Evolutionary conservation across 1,140 invertebrate species (phyloP), one percentile per base, ranked within the genome.

Genomic region (Chionoecetes opilio): DNA sequence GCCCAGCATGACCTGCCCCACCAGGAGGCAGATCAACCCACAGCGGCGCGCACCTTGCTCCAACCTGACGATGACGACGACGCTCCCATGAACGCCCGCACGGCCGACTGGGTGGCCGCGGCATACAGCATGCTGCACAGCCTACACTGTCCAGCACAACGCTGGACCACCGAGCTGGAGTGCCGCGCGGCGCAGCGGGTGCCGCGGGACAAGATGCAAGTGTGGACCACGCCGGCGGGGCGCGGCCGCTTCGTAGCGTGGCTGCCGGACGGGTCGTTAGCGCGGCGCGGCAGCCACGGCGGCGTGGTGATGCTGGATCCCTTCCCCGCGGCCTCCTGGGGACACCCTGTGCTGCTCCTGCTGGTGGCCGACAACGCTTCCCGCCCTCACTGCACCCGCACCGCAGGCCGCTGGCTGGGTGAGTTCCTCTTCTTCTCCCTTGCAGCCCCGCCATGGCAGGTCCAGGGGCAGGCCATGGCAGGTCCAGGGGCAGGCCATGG

Each of bases 341-440:
- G 97, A 21, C 97, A 98, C 96, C 97, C 97, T 32, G 96, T 97
- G 3, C 93, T 97, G 31, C 97, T 97, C 85, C 97, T 97, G 96
- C 97, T 97, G 95, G 96, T 97, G 38, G 46, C 29, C 21, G 38
- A 31, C 93, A 94, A 94, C 86, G 41, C 63, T 34, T 63, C 93
- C 17, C 93, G 17, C 46, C 17, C 46, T 21, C 87, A 38, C 29
- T 94, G 93, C 87, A 38, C 41, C 46, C 34, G 82, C 46, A 75
- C 32, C 26, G 82, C 35, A 0, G 87, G 93, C 86, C 82, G 82
- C 53, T 94, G 93, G 93, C n/a, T 89, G n/a, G 86, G 93, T 94
- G 32, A 94, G 93, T 94, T 31, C 87, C 32, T 29, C 21, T 34
- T 31, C 41, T 29, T 9, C 26, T 9, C 9, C 17, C 89, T 29